Conservation (phyloP, 2,797 vertebrate species). For the Acrossocheilus fasciatus region DNA sequence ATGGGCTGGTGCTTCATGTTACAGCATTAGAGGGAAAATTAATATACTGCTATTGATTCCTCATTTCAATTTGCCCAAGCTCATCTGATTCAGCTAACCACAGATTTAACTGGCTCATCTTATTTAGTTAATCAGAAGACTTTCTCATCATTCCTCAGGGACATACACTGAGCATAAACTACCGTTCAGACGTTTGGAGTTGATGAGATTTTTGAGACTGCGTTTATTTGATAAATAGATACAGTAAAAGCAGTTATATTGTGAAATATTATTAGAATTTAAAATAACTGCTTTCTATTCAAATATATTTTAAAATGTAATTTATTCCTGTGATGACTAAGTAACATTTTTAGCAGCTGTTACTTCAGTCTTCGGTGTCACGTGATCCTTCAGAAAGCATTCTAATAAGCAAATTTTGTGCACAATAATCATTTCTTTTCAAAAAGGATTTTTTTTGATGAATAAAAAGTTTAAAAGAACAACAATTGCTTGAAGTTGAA, state of each 20-base stretch:
- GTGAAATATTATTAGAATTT: not conserved
- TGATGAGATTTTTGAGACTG: not conserved
- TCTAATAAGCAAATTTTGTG: not conserved
- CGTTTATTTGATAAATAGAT: not conserved
- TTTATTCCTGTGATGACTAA: too few relatives aligned
- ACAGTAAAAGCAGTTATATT: not conserved
- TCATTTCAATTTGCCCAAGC: conserved; percentile 45
- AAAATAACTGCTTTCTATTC: not conserved
- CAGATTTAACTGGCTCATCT: conserved; percentile 33
- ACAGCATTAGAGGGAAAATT: not conserved
- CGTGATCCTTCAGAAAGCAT: not conserved
- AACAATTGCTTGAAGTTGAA: not conserved
- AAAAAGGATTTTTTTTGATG: not conserved
- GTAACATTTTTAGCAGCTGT: not conserved
- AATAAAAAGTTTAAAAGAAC: not conserved
- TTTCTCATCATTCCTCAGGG: not conserved
- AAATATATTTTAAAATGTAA: not conserved
- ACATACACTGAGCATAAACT: not conserved
- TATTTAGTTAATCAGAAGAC: not conserved
- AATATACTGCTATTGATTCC: conserved; percentile 22
- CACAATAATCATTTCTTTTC: not conserved
- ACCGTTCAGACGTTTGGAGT: not conserved
- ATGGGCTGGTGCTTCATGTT: conserved; percentile 30
- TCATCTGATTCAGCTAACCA: not conserved
- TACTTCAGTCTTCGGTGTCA: not conserved